Base-by-base conservation (phyloP, 1,140 invertebrate species). In the Potamilus streckersoni region DNA sequence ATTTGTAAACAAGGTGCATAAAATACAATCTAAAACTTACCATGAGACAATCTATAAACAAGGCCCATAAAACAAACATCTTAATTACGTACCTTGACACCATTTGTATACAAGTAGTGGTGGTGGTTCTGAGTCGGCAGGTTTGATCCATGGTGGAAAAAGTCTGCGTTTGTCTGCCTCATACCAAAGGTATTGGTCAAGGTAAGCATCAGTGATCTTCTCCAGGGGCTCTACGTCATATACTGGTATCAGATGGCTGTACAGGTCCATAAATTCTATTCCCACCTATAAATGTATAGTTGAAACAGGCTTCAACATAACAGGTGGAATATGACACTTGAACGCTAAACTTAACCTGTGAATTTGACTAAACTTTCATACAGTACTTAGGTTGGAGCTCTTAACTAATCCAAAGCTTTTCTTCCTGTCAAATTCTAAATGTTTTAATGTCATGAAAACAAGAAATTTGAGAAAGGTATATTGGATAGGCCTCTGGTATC, bases 231-330 rank as follows among this genome's bases (percentile, higher is more conserved):
- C 98, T 20, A 99, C 97, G 87, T 99, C 98, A 87, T 99, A 99
- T 0, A 99, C 98, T 0, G 98, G 98, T 72, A 99, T 97, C 66
- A 99, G 89, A 90, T 99, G 98, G 80, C 96, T 99, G 91, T 99
- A 99, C 55, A 99, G 91, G 89, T 99, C 98, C 98, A 99, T 99
- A 89, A 99, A 99, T 90, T 99, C 98, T 84, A 99, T 99, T 19
- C 97, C 97, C 74, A 96, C 95, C 94, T 95, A 70, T 38, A 64
- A 71, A 76, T 20, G 38, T n/a, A 20, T 20, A 67, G 19, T 20
- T 61, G 20, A 19, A 61, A 61, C 17, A 61, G 3, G 20, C 6
- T 61, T 19, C 17, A 19, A 20, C 2, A 61, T 61, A 61, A 38
- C 6, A 38, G 4, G 38, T 38, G 4, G 8, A 38, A 38, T 38